These are phyloP conservation scores for Chalcis sispes DNA, from an alignment of 2,888 invertebrate genomes.

Conservation along the genomic window DNA sequence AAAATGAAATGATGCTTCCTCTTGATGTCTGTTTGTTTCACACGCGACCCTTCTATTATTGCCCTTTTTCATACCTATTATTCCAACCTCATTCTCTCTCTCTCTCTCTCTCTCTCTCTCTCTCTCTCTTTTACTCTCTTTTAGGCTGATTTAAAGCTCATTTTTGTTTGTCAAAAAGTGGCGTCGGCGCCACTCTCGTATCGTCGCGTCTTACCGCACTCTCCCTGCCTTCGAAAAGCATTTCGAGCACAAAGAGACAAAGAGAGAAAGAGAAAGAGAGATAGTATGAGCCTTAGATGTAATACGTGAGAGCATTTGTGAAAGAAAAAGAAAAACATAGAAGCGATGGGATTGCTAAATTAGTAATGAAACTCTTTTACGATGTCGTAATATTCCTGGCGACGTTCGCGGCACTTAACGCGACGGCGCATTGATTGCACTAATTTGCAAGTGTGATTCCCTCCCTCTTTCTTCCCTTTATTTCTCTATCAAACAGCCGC, in stretches of 20 bases:
- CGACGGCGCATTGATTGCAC: constrained; percentile 53
- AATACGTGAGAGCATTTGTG: too few species aligned
- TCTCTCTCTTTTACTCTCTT: neutral
- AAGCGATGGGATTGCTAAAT: constrained; percentile 61
- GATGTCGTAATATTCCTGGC: constrained; percentile 49
- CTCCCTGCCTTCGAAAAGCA: too few species aligned
- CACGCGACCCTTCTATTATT: neutral
- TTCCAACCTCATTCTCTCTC: neutral
- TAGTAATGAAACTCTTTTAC: constrained; percentile 59
- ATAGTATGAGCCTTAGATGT: constrained; percentile 1
- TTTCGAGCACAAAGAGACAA: too few species aligned
- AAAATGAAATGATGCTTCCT: neutral
- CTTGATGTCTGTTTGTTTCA: neutral
- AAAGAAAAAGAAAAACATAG: constrained; percentile 50
- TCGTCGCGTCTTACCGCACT: too few species aligned
- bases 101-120: neutral
- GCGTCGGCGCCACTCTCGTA: neutral
- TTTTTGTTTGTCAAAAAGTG: constrained; percentile 62
- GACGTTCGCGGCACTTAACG: constrained; percentile 48
- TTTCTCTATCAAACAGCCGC: too few species aligned
- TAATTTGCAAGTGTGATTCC: constrained; percentile 55
- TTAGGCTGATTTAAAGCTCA: constrained; percentile 64
- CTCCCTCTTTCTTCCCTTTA: constrained; percentile 10
- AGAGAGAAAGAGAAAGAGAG: neutral
- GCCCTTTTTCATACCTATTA: neutral